Percentiles rank a stretch among this genome's conserved stretches.
These are phyloP conservation scores for Agrilus planipennis DNA, from an alignment of 1,140 invertebrate species.

Conservation along the genomic window DNA sequence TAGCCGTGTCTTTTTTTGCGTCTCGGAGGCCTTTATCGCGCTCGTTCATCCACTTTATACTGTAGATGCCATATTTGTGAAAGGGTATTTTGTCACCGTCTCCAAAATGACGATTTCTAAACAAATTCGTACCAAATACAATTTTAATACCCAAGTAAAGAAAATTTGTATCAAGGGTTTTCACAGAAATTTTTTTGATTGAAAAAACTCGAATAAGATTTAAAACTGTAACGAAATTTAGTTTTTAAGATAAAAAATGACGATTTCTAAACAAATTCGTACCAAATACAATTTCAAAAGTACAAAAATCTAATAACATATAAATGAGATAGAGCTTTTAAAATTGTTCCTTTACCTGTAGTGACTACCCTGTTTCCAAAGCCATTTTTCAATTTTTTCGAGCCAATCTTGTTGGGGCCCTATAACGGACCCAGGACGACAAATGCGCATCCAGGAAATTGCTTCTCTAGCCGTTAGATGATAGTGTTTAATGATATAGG, in stretches of 20 bases:
- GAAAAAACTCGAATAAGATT: too few species aligned
- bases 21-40: slow-evolving; percentile 14
- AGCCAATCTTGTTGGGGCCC: slow-evolving; percentile 73
- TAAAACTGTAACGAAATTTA: too few species aligned
- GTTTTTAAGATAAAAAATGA: too few species aligned
- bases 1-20: neutral
- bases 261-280: too few species aligned
- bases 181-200: too few species aligned
- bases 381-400: slow-evolving; percentile 41
- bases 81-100: slow-evolving; percentile 30
- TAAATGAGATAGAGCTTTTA: too few species aligned
- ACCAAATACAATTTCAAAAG: too few species aligned
- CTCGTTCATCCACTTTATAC: slow-evolving; percentile 26
- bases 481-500: slow-evolving; percentile 78
- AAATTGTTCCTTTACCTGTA: slow-evolving; percentile 32
- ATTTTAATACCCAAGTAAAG: too few species aligned
- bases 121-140: too few species aligned
- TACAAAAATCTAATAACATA: too few species aligned
- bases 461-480: slow-evolving; percentile 64
- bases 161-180: too few species aligned
- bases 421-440: slow-evolving; percentile 71
- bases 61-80: slow-evolving; percentile 37
- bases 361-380: slow-evolving; percentile 36
- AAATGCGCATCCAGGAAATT: slow-evolving; percentile 77
- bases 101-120: slow-evolving; percentile 31